phyloP scores from a whole-genome alignment of 2,797 vertebrate genomes.

The Craterocephalus amniculus region DNA sequence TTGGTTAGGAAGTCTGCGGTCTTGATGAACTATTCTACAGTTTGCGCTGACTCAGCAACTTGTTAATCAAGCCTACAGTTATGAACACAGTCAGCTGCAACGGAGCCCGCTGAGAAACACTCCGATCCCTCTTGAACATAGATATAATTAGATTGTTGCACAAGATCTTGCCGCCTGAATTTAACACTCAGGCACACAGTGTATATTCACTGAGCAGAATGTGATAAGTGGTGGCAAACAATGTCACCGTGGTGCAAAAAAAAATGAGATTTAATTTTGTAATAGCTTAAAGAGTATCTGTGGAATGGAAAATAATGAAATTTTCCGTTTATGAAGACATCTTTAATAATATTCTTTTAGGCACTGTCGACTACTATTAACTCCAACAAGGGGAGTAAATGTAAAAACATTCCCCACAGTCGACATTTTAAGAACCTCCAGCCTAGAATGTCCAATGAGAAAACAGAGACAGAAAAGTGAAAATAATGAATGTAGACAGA shows the following conservation, averaged over 20 bases:
- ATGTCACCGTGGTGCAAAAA: conserved; percentile 10
- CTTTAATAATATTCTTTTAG: conserved; percentile 8
- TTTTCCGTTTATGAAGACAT: not conserved
- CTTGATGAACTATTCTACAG: conserved; percentile 61
- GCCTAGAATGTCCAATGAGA: conserved; percentile 46
- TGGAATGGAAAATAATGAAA: not conserved
- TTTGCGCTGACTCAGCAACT: conserved; percentile 80
- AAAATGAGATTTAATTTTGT: not conserved
- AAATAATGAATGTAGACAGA: conserved; percentile 65
- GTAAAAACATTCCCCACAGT: conserved; percentile 22
- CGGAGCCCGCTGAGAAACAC: conserved; percentile 75
- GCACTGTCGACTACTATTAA: conserved; percentile 11
- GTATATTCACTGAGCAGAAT: conserved; percentile 53
- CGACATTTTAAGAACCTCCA: conserved; percentile 23
- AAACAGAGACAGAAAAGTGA: conserved; percentile 27
- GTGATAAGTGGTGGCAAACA: conserved; percentile 36
- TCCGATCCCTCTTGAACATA: conserved; percentile 75
- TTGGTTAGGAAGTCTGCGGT: conserved; percentile 64
- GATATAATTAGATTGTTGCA: conserved; percentile 82
- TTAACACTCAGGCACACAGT: conserved; percentile 61
- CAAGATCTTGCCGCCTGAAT: conserved; percentile 69
- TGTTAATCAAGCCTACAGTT: conserved; percentile 80
- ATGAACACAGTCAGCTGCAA: conserved; percentile 77
- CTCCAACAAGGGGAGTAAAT: conserved; percentile 34
- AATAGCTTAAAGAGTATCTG: not conserved